phyloP scores from a whole-genome alignment of 2,888 invertebrate genomes.

The Mechanitis mazaeus region DNA sequence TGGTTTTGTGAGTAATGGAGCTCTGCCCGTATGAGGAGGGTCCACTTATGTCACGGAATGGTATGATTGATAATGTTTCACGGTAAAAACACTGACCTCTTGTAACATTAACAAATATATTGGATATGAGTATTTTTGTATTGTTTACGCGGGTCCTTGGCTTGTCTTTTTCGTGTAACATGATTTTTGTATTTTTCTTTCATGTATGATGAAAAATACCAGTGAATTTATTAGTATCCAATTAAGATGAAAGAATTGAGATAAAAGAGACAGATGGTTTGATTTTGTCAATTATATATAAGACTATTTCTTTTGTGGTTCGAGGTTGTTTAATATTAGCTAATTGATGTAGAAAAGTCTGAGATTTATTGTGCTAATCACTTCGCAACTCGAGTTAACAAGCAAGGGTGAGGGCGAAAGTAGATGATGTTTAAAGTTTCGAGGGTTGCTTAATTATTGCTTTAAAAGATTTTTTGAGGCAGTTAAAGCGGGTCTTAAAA shows the following conservation, averaged over 20 bases:
- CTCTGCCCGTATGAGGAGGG: constrained; percentile 70
- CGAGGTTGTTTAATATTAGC: too few species aligned
- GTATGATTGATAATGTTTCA: constrained; percentile 72
- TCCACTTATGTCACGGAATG: constrained; percentile 73
- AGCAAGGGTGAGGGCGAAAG: constrained; percentile 39
- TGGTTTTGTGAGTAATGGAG: constrained; percentile 71
- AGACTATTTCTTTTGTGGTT: too few species aligned
- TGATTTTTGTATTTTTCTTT: not conserved
- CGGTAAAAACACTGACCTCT: constrained; percentile 64
- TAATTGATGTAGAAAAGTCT: too few species aligned
- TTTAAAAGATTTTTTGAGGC: constrained; percentile 43
- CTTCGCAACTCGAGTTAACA: constrained; percentile 5
- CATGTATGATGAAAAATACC: constrained; percentile 1
- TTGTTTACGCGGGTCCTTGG: constrained; percentile 14
- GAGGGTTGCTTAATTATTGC: constrained; percentile 58
- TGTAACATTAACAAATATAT: constrained; percentile 38
- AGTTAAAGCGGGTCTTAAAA: constrained; percentile 40
- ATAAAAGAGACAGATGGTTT: too few species aligned
- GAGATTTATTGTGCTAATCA: not conserved
- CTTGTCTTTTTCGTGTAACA: constrained; percentile 3
- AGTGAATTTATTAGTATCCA: not conserved
- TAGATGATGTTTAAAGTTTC: constrained; percentile 60
- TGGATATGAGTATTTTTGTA: constrained; percentile 27
- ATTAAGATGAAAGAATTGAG: too few species aligned
- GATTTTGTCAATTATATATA: too few species aligned